Evolutionary conservation across 2,113 vertebrate species (phyloP), one percentile per base, ranked within the genome.

Genomic region (Phyllostomus discolor): DNA sequence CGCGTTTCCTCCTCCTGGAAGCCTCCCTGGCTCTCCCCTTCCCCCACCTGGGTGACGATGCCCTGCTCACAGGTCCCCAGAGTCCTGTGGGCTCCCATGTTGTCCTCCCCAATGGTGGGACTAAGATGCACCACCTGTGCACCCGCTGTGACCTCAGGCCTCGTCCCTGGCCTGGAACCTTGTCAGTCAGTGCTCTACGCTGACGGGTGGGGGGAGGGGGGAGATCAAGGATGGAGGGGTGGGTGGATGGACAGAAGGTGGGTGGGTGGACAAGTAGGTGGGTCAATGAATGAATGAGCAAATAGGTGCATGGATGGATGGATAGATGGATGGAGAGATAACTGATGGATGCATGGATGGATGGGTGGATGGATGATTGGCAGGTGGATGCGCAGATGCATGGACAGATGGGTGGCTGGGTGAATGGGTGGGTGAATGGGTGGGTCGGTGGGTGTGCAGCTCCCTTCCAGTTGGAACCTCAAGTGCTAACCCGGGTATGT

Each of bases 81-180:
- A 33, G 41, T 2, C 64, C 59, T 17, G 16, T 15, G 70, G 10
- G 24, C 26, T 43, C n/a, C 26, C 10, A 24, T 20, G 59, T 35
- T 3, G 0, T 88, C n/a, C 76, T 62, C 48, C 59, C 41, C 22
- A 33, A 41, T 38, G 48, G 16, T 4, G 19, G 3, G 43, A n/a
- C 48, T 12, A 11, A n/a, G n/a, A 28, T 2, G n/a, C n/a, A 41
- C 62, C 20, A 14, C 15, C 14, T 8, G 1, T 28, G 57, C 50
- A 7, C 43, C 3, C 2, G 0, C 11, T 28, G 64, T 26, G 38
- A n/a, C 50, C 78, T 64, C 4, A 0, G 35, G 24, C 22, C 28
- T 8, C 16, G 41, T 10, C 1, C 76, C 20, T 9, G 20, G 15
- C n/a, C 69, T 35, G n/a, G 85, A 52, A 19, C 19, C 10, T 1